Conservation (phyloP, 2,797 vertebrate species). For the Steatocranus sp. region DNA sequence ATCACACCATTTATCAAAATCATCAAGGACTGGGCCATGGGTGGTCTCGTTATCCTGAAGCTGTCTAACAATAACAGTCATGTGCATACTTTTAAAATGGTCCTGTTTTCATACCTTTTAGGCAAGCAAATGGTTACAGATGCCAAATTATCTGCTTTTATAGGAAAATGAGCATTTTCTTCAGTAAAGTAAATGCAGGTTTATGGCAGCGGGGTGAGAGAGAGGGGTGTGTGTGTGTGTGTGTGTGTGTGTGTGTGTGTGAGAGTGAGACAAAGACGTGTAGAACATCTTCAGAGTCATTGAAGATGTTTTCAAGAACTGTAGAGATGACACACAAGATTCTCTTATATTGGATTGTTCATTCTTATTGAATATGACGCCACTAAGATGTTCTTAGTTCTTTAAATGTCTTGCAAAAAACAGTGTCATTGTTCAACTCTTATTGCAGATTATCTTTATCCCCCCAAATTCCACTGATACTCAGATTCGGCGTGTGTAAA, state of each 20-base stretch:
- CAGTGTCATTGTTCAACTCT: rapidly evolving
- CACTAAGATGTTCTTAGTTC: not conserved
- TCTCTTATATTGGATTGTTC: not conserved
- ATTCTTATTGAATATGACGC: rapidly evolving
- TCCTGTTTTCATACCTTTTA: not conserved
- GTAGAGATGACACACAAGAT: not conserved
- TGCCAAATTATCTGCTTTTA: not conserved
- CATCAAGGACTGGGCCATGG: not conserved
- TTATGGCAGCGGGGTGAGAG: not conserved
- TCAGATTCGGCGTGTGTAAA: rapidly evolving
- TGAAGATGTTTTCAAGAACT: not conserved
- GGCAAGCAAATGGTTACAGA: not conserved
- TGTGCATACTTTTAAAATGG: not conserved
- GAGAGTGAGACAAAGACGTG: not conserved
- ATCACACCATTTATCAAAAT: not conserved
- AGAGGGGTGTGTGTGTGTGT: not conserved
- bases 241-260: too few relatives aligned
- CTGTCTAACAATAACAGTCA: not conserved
- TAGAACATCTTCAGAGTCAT: rapidly evolving
- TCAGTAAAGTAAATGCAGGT: not conserved
- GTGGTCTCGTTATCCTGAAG: not conserved
- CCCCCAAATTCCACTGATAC: not conserved
- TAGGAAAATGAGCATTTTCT: not conserved
- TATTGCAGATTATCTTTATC: not conserved
- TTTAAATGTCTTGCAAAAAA: not conserved